Evolutionary conservation across 2,888 invertebrate species (phyloP).

Genomic region (Caradrina clavipalpis): DNA sequence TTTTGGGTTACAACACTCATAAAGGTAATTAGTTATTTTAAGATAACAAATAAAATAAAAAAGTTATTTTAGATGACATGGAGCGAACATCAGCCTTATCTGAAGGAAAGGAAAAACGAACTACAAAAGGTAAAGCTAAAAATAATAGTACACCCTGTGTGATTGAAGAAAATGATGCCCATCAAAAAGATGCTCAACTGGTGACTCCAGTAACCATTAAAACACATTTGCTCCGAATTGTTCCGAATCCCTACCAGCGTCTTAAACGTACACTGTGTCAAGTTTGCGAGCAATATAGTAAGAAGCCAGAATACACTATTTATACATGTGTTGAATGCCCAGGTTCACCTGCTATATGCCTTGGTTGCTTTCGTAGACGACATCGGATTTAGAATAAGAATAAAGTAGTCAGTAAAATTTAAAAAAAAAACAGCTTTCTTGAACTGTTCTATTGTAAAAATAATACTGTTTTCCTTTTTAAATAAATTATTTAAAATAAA

Average conservation of each 20-base stretch:
- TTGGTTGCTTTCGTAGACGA: constrained; percentile 19
- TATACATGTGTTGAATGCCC: constrained; percentile 35
- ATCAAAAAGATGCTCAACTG: not conserved
- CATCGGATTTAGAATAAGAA: not conserved
- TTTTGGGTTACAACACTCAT: not conserved
- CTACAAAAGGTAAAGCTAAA: not conserved
- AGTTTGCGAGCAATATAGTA: constrained; percentile 19
- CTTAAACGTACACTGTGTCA: constrained; percentile 11
- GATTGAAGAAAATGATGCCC: not conserved
- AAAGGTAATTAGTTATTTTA: not conserved
- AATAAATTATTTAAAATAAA: not conserved
- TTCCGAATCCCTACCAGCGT: constrained; percentile 6
- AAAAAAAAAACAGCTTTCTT: not conserved
- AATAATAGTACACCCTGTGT: not conserved
- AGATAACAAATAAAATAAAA: too few species aligned
- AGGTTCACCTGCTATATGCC: constrained; percentile 25
- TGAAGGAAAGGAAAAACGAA: not conserved
- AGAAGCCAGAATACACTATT: constrained; percentile 5
- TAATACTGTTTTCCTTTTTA: not conserved
- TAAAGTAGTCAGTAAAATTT: not conserved
- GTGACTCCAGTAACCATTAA: not conserved
- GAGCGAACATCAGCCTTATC: not conserved
- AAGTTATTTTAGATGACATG: constrained; percentile 21
- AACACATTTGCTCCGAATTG: constrained; percentile 27
- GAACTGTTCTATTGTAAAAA: too few species aligned